These are phyloP conservation scores for Gymnoscelis rufifasciata DNA, from an alignment of 2,888 invertebrate genomes.

Conservation along the genomic window DNA sequence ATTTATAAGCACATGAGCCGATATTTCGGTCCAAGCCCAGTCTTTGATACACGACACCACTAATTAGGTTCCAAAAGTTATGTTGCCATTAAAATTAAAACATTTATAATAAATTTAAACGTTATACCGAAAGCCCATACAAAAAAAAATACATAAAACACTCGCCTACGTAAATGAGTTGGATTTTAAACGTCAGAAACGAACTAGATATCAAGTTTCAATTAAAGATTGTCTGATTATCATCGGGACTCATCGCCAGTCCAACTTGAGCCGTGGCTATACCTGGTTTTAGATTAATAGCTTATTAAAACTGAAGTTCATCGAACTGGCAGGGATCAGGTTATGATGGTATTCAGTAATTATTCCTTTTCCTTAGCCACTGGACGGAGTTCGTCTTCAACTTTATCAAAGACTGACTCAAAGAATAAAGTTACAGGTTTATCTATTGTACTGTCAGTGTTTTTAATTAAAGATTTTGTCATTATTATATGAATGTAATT, in stretches of 20 bases:
- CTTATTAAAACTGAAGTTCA: conserved; percentile 25
- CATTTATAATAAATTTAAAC: conserved; percentile 18
- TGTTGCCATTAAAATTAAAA: conserved; percentile 21
- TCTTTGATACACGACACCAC: conserved; percentile 19
- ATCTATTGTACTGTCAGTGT: no score
- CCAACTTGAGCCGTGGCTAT: conserved; percentile 25
- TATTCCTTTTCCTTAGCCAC: conserved; percentile 43
- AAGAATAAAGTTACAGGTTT: no score
- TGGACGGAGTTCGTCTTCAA: conserved; percentile 36
- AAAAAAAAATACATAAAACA: conserved; percentile 26
- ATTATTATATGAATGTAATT: no score
- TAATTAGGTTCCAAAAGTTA: conserved; percentile 24
- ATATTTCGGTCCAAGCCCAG: neutral
- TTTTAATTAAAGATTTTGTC: no score
- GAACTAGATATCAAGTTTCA: conserved; percentile 53
- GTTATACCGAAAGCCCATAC: conserved; percentile 2
- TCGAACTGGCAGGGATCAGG: conserved; percentile 30
- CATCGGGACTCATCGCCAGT: conserved; percentile 33
- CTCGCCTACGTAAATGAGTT: conserved; percentile 32
- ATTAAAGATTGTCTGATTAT: conserved; percentile 52
- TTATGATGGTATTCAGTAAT: conserved; percentile 33
- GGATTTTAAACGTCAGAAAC: conserved; percentile 26
- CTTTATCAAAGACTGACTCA: neutral
- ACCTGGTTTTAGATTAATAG: conserved; percentile 21
- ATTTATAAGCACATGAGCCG: no score